These are phyloP conservation scores for Ommatoiulus sabulosus DNA, from an alignment of 2,888 invertebrate genomes.

Conservation along the genomic window DNA sequence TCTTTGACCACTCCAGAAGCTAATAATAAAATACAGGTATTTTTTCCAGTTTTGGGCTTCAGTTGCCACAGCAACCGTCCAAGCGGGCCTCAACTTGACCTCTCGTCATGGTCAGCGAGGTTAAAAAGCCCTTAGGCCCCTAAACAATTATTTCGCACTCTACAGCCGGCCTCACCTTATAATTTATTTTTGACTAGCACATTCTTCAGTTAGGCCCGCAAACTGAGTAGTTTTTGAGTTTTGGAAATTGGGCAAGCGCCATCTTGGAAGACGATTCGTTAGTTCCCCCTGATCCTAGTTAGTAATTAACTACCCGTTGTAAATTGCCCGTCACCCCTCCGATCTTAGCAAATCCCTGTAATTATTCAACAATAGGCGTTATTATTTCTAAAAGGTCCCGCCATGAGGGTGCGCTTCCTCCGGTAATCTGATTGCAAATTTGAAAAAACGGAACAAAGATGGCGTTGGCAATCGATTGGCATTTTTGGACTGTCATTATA, in stretches of 20 bases:
- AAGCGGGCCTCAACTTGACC: not conserved
- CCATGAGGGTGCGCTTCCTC: not conserved
- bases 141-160: conserved; percentile 23
- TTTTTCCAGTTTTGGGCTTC: not conserved
- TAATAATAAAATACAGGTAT: conserved; percentile 32
- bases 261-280: not conserved
- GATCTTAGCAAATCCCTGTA: not conserved
- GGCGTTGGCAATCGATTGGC: not conserved
- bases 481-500: not conserved
- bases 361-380: conserved; percentile 19
- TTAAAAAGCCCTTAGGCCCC: conserved; percentile 33
- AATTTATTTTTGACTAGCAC: conserved; percentile 39
- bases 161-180: not conserved
- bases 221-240: not conserved
- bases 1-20: conserved; percentile 5
- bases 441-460: not conserved
- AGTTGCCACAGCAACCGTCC: not conserved
- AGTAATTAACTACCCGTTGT: not conserved
- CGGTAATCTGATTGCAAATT: not conserved
- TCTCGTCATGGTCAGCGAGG: conserved; percentile 24
- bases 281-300: not conserved
- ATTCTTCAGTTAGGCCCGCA: not conserved
- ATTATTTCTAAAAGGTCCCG: not conserved
- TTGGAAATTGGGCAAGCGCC: not conserved
- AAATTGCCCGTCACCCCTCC: not conserved